A percentile compares a stretch with the other conserved stretches of the same genome.
These are phyloP conservation scores for Labia minor DNA, from an alignment of 2,888 invertebrate species.

Conservation along the genomic window DNA sequence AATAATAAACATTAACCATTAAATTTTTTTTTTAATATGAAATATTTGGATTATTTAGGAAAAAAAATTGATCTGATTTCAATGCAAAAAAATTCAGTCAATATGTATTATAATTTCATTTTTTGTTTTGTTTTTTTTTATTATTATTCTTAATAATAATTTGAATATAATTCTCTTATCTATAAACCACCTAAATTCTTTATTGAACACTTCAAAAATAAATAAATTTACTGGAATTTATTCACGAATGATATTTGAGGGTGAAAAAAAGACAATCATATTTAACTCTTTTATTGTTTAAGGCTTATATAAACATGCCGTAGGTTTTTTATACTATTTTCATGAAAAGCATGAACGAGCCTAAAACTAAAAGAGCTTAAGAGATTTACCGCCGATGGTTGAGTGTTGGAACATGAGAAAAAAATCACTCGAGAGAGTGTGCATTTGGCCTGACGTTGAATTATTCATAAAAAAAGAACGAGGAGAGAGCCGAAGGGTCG, in stretches of 20 bases:
- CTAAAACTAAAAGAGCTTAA: neutral
- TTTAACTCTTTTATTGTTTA: neutral
- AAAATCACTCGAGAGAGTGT: neutral
- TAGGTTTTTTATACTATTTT: neutral
- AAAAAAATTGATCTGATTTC: no score
- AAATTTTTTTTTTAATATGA: no score
- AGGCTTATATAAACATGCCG: neutral
- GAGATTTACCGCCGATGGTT: neutral
- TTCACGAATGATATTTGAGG: neutral
- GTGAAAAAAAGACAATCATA: neutral
- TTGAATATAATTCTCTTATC: no score
- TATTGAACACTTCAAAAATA: no score
- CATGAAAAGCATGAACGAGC: neutral
- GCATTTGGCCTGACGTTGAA: neutral
- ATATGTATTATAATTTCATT: no score
- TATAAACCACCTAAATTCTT: no score
- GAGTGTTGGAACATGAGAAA: neutral
- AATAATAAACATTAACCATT: no score
- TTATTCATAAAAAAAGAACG: neutral
- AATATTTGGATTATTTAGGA: no score
- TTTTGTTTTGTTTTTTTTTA: no score
- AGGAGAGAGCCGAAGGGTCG: neutral
- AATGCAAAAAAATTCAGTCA: no score
- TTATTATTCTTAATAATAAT: no score
- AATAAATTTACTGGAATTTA: no score